Percentiles rank a stretch among this genome's conserved stretches.
Conservation (phyloP, 2,113 vertebrate genomes). For the Puntigrus tetrazona region DNA sequence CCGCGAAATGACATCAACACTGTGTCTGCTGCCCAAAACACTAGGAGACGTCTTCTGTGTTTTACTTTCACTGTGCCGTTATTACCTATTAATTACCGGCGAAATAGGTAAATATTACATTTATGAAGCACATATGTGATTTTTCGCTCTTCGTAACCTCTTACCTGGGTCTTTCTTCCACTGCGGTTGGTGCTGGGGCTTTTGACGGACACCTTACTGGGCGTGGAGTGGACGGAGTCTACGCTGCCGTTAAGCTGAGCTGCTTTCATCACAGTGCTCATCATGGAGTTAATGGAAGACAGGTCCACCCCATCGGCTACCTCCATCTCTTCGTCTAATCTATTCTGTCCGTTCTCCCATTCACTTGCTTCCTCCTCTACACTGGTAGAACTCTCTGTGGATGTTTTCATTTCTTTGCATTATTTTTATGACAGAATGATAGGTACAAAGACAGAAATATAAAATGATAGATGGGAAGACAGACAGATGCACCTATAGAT, state of each 20-base stretch:
- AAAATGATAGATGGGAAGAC: neutral
- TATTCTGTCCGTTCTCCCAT: neutral
- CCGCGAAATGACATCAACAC: neutral
- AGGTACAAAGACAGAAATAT: neutral
- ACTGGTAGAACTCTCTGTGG: conserved; percentile 20
- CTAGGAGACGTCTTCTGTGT: neutral
- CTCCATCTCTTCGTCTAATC: conserved; percentile 35
- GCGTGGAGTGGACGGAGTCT: conserved; percentile 59
- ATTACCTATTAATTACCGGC: too few relatives aligned
- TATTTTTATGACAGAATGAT: neutral
- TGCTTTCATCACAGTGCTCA: conserved; percentile 84
- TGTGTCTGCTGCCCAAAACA: neutral
- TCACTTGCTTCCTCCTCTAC: neutral
- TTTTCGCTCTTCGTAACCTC: conserved; percentile 2
- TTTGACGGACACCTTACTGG: conserved; percentile 77
- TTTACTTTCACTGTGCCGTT: neutral
- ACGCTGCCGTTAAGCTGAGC: conserved; percentile 78
- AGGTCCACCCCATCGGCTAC: conserved; percentile 76
- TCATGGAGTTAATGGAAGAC: conserved; percentile 83
- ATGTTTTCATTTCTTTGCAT: conserved; percentile 12
- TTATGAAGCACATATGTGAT: neutral
- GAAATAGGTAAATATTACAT: too few relatives aligned
- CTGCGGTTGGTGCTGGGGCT: conserved; percentile 78
- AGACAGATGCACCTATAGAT: neutral
- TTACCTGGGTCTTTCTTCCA: conserved; percentile 84